Evolutionary conservation across 2,797 vertebrate genomes (phyloP).

Genomic region (Jordanella pulchra): DNA sequence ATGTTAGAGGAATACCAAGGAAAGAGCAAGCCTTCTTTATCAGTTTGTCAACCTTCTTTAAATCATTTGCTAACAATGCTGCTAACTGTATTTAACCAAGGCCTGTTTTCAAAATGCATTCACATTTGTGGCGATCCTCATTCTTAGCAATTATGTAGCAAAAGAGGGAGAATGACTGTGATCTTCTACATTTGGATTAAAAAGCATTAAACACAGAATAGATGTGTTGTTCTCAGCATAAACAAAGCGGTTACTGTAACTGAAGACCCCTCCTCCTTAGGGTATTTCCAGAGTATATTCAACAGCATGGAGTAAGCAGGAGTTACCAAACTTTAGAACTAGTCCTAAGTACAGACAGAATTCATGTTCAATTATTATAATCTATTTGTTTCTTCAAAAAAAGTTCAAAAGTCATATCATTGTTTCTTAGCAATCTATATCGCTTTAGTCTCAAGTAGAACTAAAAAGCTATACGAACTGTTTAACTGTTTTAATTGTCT

Average conservation of each 20-base stretch:
- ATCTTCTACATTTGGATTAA: neutral
- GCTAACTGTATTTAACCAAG: neutral
- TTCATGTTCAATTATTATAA: neutral
- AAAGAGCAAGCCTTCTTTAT: no score
- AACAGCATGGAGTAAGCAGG: neutral
- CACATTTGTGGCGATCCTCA: neutral
- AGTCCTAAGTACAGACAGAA: neutral
- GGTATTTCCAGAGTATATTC: neutral
- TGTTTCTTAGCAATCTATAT: neutral
- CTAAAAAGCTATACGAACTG: neutral
- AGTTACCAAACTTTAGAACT: neutral
- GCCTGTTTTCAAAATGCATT: neutral
- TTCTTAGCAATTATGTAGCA: neutral
- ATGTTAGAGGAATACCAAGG: no score
- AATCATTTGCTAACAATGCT: no score
- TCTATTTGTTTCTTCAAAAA: neutral
- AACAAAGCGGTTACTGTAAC: slow-evolving; percentile 30
- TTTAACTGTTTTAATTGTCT: neutral
- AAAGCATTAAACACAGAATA: slow-evolving; percentile 3
- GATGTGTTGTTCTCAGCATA: slow-evolving; percentile 6
- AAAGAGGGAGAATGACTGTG: neutral
- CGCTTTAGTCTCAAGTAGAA: neutral
- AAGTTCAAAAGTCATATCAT: neutral
- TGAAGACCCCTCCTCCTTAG: slow-evolving; percentile 5
- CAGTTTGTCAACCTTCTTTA: no score